Percentiles rank a stretch among this genome's conserved stretches.
Conservation (phyloP, 92 coral and sea anemone genomes). For the Paragorgia papillata region DNA sequence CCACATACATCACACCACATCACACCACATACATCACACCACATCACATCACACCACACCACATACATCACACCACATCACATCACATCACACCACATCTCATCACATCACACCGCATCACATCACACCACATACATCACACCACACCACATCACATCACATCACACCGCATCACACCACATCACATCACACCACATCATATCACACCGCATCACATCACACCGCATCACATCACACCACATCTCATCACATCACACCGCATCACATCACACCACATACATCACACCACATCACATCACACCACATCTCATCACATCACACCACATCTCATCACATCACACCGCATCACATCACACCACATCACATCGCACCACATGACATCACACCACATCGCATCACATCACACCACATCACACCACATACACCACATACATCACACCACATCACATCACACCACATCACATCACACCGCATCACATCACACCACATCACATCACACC, state of each 20-base stretch:
- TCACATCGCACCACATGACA: slow-evolving; percentile 8
- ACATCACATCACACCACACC: no score
- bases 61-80: background rate
- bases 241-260: background rate
- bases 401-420: slow-evolving; percentile 8
- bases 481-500: slow-evolving; percentile 15
- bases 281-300: background rate
- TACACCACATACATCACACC: no score
- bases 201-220: background rate
- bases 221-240: background rate
- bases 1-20: slow-evolving; percentile 14
- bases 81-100: slow-evolving; percentile 5
- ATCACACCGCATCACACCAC: slow-evolving; percentile 11
- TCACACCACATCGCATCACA: slow-evolving; percentile 11
- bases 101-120: no score
- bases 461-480: background rate
- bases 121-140: no score
- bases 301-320: background rate
- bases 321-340: background rate
- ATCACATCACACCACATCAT: background rate
- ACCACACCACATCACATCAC: background rate
- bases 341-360: background rate
- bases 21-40: background rate
- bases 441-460: no score
- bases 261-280: background rate